Evolutionary conservation across 2,888 invertebrate genomes (phyloP).

Genomic region (Melinaea marsaeus): DNA sequence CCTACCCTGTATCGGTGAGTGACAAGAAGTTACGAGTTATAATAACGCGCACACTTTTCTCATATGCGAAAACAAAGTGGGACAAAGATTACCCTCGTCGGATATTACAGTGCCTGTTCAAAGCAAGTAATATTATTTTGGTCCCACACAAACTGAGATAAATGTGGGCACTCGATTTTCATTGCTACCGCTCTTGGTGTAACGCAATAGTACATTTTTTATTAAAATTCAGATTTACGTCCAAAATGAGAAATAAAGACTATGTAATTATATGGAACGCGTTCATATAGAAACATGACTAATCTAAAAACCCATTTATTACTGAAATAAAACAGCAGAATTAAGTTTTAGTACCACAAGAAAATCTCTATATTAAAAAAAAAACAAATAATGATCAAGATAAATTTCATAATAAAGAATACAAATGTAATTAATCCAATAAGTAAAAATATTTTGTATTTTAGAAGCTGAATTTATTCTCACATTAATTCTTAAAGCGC

Average conservation of each 20-base stretch:
- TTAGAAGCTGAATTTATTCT: neutral
- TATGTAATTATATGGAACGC: too few relatives aligned
- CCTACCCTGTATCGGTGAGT: slow-evolving; percentile 12
- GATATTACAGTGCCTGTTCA: slow-evolving; percentile 30
- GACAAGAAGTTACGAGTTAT: slow-evolving; percentile 24
- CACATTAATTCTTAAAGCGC: neutral
- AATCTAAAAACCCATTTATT: too few relatives aligned
- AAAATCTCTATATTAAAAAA: too few relatives aligned
- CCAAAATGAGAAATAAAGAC: neutral
- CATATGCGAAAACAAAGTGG: slow-evolving; percentile 29
- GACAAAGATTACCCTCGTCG: slow-evolving; percentile 28
- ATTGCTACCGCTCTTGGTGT: slow-evolving; percentile 32
- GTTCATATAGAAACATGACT: too few relatives aligned
- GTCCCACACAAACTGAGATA: slow-evolving; percentile 35
- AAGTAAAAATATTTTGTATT: neutral
- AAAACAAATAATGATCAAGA: too few relatives aligned
- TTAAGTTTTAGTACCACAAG: too few relatives aligned
- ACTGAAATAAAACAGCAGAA: too few relatives aligned
- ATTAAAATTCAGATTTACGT: neutral
- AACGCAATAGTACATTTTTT: slow-evolving; percentile 14
- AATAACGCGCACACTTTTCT: slow-evolving; percentile 23
- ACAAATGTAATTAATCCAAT: too few relatives aligned
- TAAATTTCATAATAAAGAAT: too few relatives aligned
- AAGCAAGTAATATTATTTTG: slow-evolving; percentile 32
- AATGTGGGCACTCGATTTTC: slow-evolving; percentile 40